Conservation (phyloP, 1,140 invertebrate species). For the Aphis gossypii region DNA sequence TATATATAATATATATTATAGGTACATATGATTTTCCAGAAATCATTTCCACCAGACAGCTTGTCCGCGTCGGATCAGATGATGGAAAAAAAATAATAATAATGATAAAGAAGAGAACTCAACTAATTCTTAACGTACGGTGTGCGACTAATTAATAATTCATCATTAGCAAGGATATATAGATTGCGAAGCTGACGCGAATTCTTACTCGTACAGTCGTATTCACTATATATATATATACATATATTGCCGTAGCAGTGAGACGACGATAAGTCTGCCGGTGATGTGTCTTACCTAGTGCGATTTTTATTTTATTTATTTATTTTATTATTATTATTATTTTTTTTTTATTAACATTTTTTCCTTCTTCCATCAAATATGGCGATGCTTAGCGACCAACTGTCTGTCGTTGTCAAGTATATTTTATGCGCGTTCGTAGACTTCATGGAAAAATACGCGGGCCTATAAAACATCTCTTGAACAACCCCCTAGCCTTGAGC, state of each 20-base stretch:
- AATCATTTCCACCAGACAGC: constrained; percentile 37
- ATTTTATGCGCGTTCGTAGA: constrained; percentile 29
- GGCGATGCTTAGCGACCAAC: constrained; percentile 51
- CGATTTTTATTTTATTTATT: constrained; percentile 28
- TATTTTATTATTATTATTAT: constrained; percentile 18
- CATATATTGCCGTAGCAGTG: not conserved
- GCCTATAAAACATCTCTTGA: constrained; percentile 42
- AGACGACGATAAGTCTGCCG: constrained; percentile 52
- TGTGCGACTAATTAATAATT: constrained; percentile 54
- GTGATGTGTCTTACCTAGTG: not conserved
- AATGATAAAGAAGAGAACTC: not conserved
- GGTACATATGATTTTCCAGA: constrained; percentile 20
- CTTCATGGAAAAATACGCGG: constrained; percentile 40
- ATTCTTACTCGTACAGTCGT: constrained; percentile 41
- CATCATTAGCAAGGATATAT: constrained; percentile 45
- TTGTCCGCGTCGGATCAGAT: constrained; percentile 6
- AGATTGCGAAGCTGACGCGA: not conserved
- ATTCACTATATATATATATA: not conserved
- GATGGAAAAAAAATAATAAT: not conserved
- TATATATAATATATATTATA: not conserved
- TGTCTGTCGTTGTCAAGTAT: constrained; percentile 49
- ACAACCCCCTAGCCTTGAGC: constrained; percentile 50
- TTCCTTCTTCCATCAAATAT: constrained; percentile 35
- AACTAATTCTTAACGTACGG: constrained; percentile 11
- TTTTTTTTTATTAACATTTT: not conserved